Base-by-base conservation (phyloP, 1,140 invertebrate species). In the Contarinia nasturtii region DNA sequence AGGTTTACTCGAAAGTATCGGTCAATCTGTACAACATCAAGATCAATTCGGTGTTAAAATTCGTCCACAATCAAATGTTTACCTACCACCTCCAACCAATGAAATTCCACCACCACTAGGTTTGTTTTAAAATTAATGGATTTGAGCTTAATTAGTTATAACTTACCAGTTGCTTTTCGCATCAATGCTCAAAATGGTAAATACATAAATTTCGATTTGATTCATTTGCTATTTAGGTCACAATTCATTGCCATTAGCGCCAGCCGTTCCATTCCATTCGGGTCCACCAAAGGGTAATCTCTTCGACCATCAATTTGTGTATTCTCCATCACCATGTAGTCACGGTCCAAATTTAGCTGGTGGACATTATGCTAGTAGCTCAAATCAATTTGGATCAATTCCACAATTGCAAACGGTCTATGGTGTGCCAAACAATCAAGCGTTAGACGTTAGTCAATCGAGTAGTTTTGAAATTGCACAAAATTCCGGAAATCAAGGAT, bases 1-100 rank as follows among this genome's bases (percentile, higher is more conserved):
- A 43, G 78, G 77, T 1, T 55, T 84, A 2, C 60, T 80, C 2
- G 68, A 77, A 51, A 71, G 75, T 14, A 76, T 76, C 47, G 75
- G 68, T 49, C 72, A 64, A 55, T 67, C 56, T 17, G 69, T 70
- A 1, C 68, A 67, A 45, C 68, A 73, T 33, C 12, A n/a, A 14
- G 43, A 33, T 17, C 10, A 12, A 27, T 62, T 59, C 7, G 60
- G 60, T 2, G 56, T 59, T 11, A 62, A 63, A 48, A 56, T 58
- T 7, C 46, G 36, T 0, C 62, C 66, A 45, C 58, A 64, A 52
- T 66, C 70, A 0, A 63, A 65, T 4, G 66, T 72, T 0, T 80
- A 80, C 53, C 64, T 79, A 21, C 76, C 79, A 0, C 77, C 77
- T 2, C 74, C 77, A 2, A 68, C 76, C 14, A 59, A 71, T 19